Percentiles rank a stretch among this genome's conserved stretches.
phyloP scores from a whole-genome alignment of 2,888 invertebrate species.

The Antitype chi region DNA sequence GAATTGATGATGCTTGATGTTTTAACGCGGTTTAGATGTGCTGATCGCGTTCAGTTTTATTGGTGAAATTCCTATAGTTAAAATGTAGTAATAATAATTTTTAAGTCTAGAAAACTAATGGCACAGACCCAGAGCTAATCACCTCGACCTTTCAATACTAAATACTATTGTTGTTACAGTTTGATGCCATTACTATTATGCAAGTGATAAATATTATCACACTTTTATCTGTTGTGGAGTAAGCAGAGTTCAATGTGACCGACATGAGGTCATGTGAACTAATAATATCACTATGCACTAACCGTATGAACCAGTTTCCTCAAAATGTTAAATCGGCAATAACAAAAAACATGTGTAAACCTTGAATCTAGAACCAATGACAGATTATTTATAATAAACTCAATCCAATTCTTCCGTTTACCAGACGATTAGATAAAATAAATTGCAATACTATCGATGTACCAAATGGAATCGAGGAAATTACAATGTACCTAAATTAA shows the following conservation, averaged over 20 bases:
- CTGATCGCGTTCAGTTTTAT: background rate
- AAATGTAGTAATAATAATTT: conserved; percentile 20
- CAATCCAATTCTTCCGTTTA: conserved; percentile 23
- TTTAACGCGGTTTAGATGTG: background rate
- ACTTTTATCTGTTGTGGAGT: conserved; percentile 25
- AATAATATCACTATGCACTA: background rate
- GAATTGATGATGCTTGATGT: too few relatives aligned
- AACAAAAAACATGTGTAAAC: conserved; percentile 21
- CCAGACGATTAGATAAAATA: conserved; percentile 22
- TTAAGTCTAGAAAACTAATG: conserved; percentile 25
- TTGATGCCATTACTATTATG: conserved; percentile 32
- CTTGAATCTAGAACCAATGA: conserved; percentile 15
- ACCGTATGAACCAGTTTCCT: conserved; percentile 3
- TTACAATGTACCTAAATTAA: conserved; percentile 33
- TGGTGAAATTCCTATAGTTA: background rate
- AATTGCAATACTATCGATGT: conserved; percentile 21
- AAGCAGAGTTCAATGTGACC: conserved; percentile 21
- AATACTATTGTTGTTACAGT: conserved; percentile 19
- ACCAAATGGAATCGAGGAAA: conserved; percentile 15
- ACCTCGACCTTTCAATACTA: conserved; percentile 40
- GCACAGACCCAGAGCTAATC: conserved; percentile 45
- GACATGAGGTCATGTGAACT: conserved; percentile 7
- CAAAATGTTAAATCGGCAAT: conserved; percentile 16
- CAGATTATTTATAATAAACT: conserved; percentile 27
- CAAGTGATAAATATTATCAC: conserved; percentile 38